Evolutionary conservation across 2,113 vertebrate genomes (phyloP), one percentile per base, ranked within the genome.

Genomic region (Balaeniceps rex): DNA sequence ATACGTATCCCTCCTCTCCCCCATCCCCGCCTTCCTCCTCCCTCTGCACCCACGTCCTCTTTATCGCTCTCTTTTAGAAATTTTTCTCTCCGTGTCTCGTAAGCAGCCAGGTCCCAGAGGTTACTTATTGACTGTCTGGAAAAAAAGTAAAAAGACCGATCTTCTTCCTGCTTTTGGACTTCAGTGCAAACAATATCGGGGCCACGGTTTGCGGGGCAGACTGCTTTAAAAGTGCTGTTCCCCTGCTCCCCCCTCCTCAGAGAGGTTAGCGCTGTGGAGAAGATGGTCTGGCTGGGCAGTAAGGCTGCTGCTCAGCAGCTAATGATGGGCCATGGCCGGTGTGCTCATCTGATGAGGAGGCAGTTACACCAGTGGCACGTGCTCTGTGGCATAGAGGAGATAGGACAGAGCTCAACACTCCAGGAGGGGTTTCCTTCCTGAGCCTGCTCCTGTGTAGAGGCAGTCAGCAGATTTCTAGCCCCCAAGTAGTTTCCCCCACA

Each of bases 1-100:
- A 98, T 98, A 98, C 91, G 90, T 95, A 95, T 86, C 94, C 97
- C 98, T 97, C 94, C 60, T 97, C 97, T 95, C 89, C 94, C 93
- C 95, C 87, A 7, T 94, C 90, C 93, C 72, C 4, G 44, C 91
- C 68, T 80, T 79, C 87, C 76, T 96, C 91, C 91, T 95, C 93
- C 91, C 90, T 55, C 81, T 74, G 91, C 87, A 88, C 97, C 95
- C 94, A 96, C 94, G 70, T 96, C 77, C 92, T 94, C 88, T 87
- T 92, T 70, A 79, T 78, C 6, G 28, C 83, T 52, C 64, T 87
- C 51, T 92, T 91, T 95, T 77, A 89, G 82, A 91, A 61, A 65
- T 87, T 83, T 83, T 86, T 85, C 46, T 85, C 57, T 65, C 36
- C 2, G 2, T 65, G 31, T 57, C 82, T 88, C 2, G 10, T 84